Evolutionary conservation across 1,140 invertebrate genomes (phyloP), one percentile per base, ranked within the genome.

Genomic region (Planococcus citri): DNA sequence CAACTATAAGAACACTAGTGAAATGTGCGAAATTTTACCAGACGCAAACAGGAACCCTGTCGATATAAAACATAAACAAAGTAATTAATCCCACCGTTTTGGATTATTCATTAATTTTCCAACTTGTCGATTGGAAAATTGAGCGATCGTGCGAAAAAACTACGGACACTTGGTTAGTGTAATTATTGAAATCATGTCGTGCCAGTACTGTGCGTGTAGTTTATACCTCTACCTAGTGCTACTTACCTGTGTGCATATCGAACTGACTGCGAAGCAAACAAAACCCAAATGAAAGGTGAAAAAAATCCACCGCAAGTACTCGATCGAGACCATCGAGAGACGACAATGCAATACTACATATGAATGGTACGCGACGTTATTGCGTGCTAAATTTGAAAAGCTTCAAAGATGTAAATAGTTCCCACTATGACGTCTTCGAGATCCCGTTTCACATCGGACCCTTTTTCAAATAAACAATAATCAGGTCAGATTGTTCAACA

Each of bases 351-450:
- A 51, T 17, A 51, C 6, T n/a, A n/a, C n/a, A n/a, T 17, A 20
- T 51, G 41, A 51, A 51, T 51, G 41, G 41, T 51, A 51, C 41
- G 41, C 41, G 41, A 51, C 41, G 41, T 51, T 51, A 51, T 51
- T 51, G 41, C 41, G 41, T 20, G 41, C 41, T 51, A 51, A 51
- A 51, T 51, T 51, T 51, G 41, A 51, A 51, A 51, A 51, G 41
- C 41, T 51, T 51, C 41, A 51, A 51, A 51, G 12, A 51, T 51
- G 41, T 51, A 51, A 51, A 51, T 51, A 51, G 41, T 51, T 51
- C 41, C 41, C 41, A 17, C 41, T 51, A 51, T 51, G 41, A 51
- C 41, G 41, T 51, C 41, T 51, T n/a, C 41, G 41, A 51, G 41
- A 51, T 51, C 41, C n/a, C 41, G 41, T 51, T 51, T 51, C 41